phyloP scores from a whole-genome alignment of 2,113 vertebrate genomes.

The cattle (Bos taurus) region ARS-UCD2.0 NC_037330.1:46611501-46612000 shows the following conservation, averaged over 20 bases:
- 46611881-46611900: no score
- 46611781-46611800: background rate
- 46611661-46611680: background rate
- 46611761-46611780: background rate
- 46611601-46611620: background rate
- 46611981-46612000: background rate
- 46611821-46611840: background rate
- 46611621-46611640: background rate
- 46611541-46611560: background rate
- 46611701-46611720: background rate
- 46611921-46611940: background rate
- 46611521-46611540: background rate
- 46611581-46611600: background rate
- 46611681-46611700: background rate
- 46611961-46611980: background rate
- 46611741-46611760: background rate
- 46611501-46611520: background rate
- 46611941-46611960: background rate
- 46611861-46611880: background rate
- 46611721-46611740: background rate
- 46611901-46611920: background rate
- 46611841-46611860: background rate
- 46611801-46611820: background rate
- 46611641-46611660: background rate
- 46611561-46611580: background rate